A percentile compares a stretch with the other conserved stretches of the same genome.
Evolutionary conservation across 2,797 vertebrate genomes (phyloP).

Genomic region (Neosilurus mollespiculum): DNA sequence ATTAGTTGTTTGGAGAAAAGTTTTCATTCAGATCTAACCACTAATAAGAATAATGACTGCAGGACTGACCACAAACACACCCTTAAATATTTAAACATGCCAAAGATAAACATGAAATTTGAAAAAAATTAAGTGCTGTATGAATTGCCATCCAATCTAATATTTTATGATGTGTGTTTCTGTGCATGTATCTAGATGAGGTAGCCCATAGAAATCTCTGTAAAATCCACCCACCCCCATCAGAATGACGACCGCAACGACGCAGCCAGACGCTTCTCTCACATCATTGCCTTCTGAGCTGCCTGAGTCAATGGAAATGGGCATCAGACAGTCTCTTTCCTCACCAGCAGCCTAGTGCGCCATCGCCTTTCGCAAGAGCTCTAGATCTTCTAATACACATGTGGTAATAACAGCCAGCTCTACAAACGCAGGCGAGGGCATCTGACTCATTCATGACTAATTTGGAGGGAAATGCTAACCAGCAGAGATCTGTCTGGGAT

Average conservation of each 20-base stretch:
- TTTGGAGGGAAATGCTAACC: slow-evolving; percentile 28
- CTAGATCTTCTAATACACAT: slow-evolving; percentile 34
- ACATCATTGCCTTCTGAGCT: slow-evolving; percentile 34
- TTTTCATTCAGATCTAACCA: slow-evolving; percentile 65
- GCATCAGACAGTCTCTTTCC: slow-evolving; percentile 35
- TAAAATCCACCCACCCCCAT: slow-evolving; percentile 3
- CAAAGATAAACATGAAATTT: slow-evolving; percentile 68
- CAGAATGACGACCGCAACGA: slow-evolving; percentile 73
- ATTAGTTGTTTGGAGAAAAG: slow-evolving; percentile 70
- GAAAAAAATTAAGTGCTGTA: slow-evolving; percentile 64
- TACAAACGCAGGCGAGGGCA: slow-evolving; percentile 10
- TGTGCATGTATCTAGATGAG: slow-evolving; percentile 33
- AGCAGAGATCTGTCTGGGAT: slow-evolving; percentile 16
- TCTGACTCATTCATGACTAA: slow-evolving; percentile 25
- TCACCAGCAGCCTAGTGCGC: slow-evolving; percentile 34
- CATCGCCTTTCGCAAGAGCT: neutral
- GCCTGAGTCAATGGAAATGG: slow-evolving; percentile 49
- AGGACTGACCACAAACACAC: slow-evolving; percentile 67
- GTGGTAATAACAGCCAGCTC: slow-evolving; percentile 29
- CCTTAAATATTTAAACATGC: slow-evolving; percentile 69
- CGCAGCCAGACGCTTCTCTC: slow-evolving; percentile 64
- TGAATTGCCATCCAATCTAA: neutral
- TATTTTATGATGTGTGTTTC: slow-evolving; percentile 25
- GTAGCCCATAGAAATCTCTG: slow-evolving; percentile 68
- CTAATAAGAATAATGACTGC: slow-evolving; percentile 69